A percentile compares a stretch with the other conserved stretches of the same genome.
Evolutionary conservation across 2,888 invertebrate species (phyloP).

Genomic region (Vanessa cardui): DNA sequence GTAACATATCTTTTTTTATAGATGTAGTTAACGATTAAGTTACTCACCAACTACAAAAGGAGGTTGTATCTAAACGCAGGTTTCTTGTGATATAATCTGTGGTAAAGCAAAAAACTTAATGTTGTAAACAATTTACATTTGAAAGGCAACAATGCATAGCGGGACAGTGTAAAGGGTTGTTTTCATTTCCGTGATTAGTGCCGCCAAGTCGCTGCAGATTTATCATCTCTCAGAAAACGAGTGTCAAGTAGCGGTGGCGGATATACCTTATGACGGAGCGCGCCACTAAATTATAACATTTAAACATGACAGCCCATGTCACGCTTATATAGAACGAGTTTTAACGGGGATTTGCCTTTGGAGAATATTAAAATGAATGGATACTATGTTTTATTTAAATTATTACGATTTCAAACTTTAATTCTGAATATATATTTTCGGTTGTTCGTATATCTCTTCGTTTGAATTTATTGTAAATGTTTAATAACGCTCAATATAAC

Average conservation of each 20-base stretch:
- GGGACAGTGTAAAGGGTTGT: constrained; percentile 63
- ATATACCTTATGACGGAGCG: constrained; percentile 67
- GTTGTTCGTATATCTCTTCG: no score
- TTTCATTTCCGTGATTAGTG: constrained; percentile 77
- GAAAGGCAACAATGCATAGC: constrained; percentile 47
- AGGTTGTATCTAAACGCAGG: neutral
- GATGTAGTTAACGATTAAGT: no score
- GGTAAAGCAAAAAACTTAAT: neutral
- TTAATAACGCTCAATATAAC: no score
- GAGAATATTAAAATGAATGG: constrained; percentile 47
- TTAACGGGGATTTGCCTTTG: constrained; percentile 58
- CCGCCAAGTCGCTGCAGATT: constrained; percentile 66
- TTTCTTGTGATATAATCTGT: neutral
- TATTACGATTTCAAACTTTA: neutral
- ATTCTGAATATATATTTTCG: no score
- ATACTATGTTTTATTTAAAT: constrained; percentile 35
- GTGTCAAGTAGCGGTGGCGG: constrained; percentile 74
- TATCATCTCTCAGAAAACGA: constrained; percentile 66
- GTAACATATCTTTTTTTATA: no score
- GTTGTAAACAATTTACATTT: constrained; percentile 52
- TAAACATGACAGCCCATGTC: constrained; percentile 73
- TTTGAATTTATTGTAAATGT: no score
- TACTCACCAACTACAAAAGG: no score
- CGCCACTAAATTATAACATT: constrained; percentile 79
- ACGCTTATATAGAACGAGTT: constrained; percentile 58